Base-by-base conservation (phyloP, 1,140 invertebrate genomes). In the Drosophila equinoxialis region DNA sequence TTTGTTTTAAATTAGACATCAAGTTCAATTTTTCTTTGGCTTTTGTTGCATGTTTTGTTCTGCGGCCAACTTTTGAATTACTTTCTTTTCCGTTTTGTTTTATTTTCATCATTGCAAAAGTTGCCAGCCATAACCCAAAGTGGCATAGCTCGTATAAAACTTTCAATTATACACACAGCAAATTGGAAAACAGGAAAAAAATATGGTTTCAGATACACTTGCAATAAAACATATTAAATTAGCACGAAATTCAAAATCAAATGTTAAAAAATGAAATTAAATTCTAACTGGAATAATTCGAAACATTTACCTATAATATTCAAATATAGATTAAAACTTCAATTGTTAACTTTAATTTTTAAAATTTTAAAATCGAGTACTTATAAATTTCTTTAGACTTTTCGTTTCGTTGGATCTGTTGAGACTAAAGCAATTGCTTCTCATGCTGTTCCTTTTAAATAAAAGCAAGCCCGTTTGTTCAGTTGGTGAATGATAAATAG, bases 1-100 rank as follows among this genome's bases (percentile, higher is more conserved):
- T 80, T 89, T 89, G 65, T 75, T 89, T 78, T 83, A 87, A 87
- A 84, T 89, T 89, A 84, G 84, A 78, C 77, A 77, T 73, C 84
- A 75, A 87, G 73, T 87, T 75, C 65, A 77, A 86, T 82, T 87
- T 86, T 86, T 87, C 79, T 82, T 59, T 79, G 33, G 62, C 62
- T 71, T 71, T 68, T 71, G 73, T 48, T 73, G 72, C 73, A 79
- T 72, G 71, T 73, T 81, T 69, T 71, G 76, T 71, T 77, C 69
- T 87, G 84, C 60, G 84, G 80, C 58, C 10, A 81, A 81, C 74
- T 89, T 84, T 75, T 57, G 74, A 71, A 84, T 87, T 86, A 86
- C 79, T 87, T 86, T 89, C 62, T 37, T 51, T 55, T 48, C 63
- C 68, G 51, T 79, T 65, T 65, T 75, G 79, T 63, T 79, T 65